A percentile compares a stretch with the other conserved stretches of the same genome.
phyloP scores from a whole-genome alignment of 2,888 invertebrate species.

The Ormyrus rosae region DNA sequence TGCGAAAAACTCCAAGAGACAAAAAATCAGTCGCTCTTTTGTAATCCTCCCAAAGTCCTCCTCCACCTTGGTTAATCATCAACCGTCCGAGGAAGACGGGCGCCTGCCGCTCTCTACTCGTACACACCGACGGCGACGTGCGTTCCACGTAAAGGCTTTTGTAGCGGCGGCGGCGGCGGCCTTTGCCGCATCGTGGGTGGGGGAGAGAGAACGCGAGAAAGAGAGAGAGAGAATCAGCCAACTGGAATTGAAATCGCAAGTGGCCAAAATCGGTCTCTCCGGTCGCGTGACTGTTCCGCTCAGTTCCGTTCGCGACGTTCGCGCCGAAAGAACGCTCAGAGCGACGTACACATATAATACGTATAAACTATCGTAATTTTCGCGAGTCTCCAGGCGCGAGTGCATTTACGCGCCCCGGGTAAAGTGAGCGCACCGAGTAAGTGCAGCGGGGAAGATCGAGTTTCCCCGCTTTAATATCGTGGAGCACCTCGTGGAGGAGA shows the following conservation, averaged over 20 bases:
- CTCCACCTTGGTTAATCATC: too few relatives aligned
- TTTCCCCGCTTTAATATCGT: too few relatives aligned
- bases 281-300: background rate
- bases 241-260: conserved; percentile 16
- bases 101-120: too few relatives aligned
- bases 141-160: too few relatives aligned
- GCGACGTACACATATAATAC: background rate
- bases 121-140: too few relatives aligned
- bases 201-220: background rate
- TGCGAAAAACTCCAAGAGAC: too few relatives aligned
- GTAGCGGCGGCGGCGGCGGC: too few relatives aligned
- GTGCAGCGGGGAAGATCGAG: background rate
- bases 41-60: too few relatives aligned
- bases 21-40: too few relatives aligned
- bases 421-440: background rate
- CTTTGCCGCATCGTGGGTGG: conserved; percentile 1
- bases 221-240: background rate
- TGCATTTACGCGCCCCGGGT: background rate
- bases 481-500: background rate
- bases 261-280: background rate
- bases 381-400: too few relatives aligned
- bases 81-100: too few relatives aligned
- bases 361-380: background rate
- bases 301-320: conserved; percentile 17
- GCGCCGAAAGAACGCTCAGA: background rate